Percentiles rank a stretch among this genome's conserved stretches.
These are phyloP conservation scores for Phyto melanocephala DNA, from an alignment of 2,888 invertebrate genomes.

Conservation along the genomic window DNA sequence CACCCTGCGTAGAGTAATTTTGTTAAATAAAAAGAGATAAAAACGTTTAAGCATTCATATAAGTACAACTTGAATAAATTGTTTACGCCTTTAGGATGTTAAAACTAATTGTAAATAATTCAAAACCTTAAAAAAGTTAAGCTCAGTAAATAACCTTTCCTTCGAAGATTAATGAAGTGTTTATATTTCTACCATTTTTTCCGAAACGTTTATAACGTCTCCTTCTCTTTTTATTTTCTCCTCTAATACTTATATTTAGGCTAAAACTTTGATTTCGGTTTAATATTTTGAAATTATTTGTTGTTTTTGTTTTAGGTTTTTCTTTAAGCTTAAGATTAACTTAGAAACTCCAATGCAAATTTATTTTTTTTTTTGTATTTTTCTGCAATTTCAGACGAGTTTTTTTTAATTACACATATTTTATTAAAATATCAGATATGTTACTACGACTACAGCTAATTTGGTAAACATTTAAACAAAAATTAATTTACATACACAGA, in stretches of 20 bases:
- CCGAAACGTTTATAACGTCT: conserved; percentile 43
- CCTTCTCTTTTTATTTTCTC: background rate
- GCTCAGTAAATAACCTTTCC: background rate
- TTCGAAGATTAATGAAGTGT: background rate
- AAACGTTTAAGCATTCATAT: too few relatives aligned
- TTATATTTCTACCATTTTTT: background rate
- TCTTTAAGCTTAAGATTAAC: background rate
- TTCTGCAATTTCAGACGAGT: background rate
- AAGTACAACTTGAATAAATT: too few relatives aligned
- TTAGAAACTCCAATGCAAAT: too few relatives aligned
- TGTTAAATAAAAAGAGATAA: too few relatives aligned
- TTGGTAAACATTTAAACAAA: conserved; percentile 37
- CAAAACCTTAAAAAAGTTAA: background rate
- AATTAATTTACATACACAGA: conserved; percentile 28
- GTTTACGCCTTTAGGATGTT: too few relatives aligned
- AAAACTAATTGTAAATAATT: background rate
- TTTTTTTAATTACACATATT: conserved; percentile 5
- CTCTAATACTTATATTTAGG: conserved; percentile 31
- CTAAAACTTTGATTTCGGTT: conserved; percentile 50
- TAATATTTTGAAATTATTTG: background rate
- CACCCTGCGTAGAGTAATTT: too few relatives aligned
- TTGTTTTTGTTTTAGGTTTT: background rate
- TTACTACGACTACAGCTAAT: conserved; percentile 53
- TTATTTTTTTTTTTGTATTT: too few relatives aligned
- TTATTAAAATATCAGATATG: conserved; percentile 49